Base-by-base conservation (phyloP, 2,888 invertebrate species). In the Acrobeloides nanus region DNA sequence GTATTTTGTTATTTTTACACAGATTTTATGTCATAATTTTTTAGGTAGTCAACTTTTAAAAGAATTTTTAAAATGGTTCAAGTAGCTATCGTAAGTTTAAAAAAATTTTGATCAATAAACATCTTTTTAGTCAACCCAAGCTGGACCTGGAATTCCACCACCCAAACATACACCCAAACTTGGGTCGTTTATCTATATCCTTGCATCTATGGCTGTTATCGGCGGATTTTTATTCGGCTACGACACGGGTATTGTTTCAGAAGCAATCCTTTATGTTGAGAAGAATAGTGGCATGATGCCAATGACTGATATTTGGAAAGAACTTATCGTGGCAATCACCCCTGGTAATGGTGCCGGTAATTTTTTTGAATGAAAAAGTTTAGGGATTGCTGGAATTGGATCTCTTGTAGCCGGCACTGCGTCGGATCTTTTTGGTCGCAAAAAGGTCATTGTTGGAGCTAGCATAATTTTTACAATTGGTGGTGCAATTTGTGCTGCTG, bases 161-260 rank as follows among this genome's bases (percentile, higher is more conserved):
- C 64, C 64, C 17, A 45, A 33, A 3, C 31, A 48, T 7, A 51
- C 51, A 31, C 64, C 64, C 1, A 39, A 47, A 29, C 47, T 64
- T 10, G 61, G 66, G 10, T 24, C 41, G 2, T 64, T 59, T 38
- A 57, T 64, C 6, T 64, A 64, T 38, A 44, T 64, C 25, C 45
- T 61, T 27, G 51, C 67, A 4, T 40, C 48, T 7, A 53, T 61
- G 46, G 61, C 68, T 6, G 66, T 66, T 25, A 60, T 66, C 26
- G 67, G 67, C 7, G 70, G 70, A 3, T 59, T 70, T n/a, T 51
- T 70, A 8, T 81, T 81, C 64, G 81, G 81, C n/a, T 81, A 81
- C 66, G 81, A 81, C 61, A 81, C 81, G 0, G 80, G 80, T 3
- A 53, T 53, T 37, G 53, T 54, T 12, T 54, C 46, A 15, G 32